These are phyloP conservation scores for Leucoraja erinaceus DNA, from an alignment of 2,113 vertebrate species.

Conservation along the genomic window DNA sequence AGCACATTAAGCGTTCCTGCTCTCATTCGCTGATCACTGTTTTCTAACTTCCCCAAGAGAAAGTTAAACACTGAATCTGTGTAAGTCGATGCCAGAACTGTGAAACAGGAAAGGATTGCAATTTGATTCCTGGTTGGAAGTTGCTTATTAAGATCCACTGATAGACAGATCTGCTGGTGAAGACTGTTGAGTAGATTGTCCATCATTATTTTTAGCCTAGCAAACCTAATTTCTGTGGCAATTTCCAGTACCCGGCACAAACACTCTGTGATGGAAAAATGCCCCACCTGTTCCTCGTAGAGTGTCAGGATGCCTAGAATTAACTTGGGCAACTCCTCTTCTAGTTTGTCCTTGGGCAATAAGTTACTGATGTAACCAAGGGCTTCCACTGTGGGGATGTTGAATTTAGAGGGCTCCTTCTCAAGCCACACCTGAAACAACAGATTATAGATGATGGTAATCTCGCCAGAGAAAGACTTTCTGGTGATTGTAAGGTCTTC, in stretches of 20 bases:
- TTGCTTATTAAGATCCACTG: constrained; percentile 66
- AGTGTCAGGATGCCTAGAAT: constrained; percentile 68
- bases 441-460: constrained; percentile 71
- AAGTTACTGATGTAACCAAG: constrained; percentile 80
- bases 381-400: constrained; percentile 76
- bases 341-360: constrained; percentile 75
- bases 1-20: constrained; percentile 75
- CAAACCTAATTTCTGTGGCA: constrained; percentile 71
- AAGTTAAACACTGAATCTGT: constrained; percentile 75
- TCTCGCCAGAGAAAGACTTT: constrained; percentile 75
- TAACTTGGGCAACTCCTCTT: constrained; percentile 81
- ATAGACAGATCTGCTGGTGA: constrained; percentile 76
- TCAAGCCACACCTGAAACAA: constrained; percentile 79
- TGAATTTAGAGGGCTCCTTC: constrained; percentile 56
- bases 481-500: constrained; percentile 62
- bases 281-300: constrained; percentile 78
- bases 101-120: constrained; percentile 82
- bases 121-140: constrained; percentile 76
- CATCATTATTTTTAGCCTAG: constrained; percentile 73
- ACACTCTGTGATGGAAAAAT: constrained; percentile 81
- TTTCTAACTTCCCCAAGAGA: constrained; percentile 80
- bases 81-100: constrained; percentile 68
- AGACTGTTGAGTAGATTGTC: constrained; percentile 66
- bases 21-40: constrained; percentile 66
- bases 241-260: constrained; percentile 81